Percentiles rank a stretch among this genome's conserved stretches.
phyloP scores from a whole-genome alignment of 1,140 invertebrate genomes.

The Drosophila tristis region DNA sequence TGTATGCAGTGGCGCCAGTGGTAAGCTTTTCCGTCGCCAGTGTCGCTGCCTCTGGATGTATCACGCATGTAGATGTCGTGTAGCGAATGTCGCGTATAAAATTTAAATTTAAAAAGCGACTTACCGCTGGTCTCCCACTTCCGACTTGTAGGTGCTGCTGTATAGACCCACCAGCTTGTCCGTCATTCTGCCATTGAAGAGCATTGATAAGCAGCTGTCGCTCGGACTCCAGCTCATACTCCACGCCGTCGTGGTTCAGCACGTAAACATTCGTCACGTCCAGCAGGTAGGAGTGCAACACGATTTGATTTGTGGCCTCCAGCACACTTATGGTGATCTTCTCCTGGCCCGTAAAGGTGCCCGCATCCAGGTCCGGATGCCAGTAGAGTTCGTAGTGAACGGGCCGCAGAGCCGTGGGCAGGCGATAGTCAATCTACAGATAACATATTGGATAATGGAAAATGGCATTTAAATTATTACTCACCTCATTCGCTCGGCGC shows the following conservation, averaged over 20 bases:
- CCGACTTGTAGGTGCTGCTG: slow-evolving; percentile 81
- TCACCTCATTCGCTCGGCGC: too few species aligned
- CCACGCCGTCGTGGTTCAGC: slow-evolving; percentile 29
- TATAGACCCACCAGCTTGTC: slow-evolving; percentile 85
- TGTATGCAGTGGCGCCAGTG: too few species aligned
- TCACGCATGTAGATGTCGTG: too few species aligned
- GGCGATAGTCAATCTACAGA: slow-evolving; percentile 85
- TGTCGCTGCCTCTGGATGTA: too few species aligned
- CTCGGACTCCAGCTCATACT: slow-evolving; percentile 49
- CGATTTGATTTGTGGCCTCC: slow-evolving; percentile 86
- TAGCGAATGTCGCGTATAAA: not conserved
- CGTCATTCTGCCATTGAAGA: slow-evolving; percentile 84
- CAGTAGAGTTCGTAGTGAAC: slow-evolving; percentile 91
- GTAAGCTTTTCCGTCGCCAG: too few species aligned
- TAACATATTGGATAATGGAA: not conserved
- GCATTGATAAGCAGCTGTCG: slow-evolving; percentile 71
- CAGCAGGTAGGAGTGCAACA: slow-evolving; percentile 88
- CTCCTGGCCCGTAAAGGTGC: slow-evolving; percentile 89
- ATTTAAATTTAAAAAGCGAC: not conserved
- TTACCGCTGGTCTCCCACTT: slow-evolving; percentile 78
- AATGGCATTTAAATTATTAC: not conserved
- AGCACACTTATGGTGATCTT: slow-evolving; percentile 87
- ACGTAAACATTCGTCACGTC: slow-evolving; percentile 59
- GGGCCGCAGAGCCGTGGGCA: slow-evolving; percentile 89
- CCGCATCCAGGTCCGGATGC: slow-evolving; percentile 89